Base-by-base conservation (phyloP, 1,140 invertebrate species). In the Sitophilus oryzae region DNA sequence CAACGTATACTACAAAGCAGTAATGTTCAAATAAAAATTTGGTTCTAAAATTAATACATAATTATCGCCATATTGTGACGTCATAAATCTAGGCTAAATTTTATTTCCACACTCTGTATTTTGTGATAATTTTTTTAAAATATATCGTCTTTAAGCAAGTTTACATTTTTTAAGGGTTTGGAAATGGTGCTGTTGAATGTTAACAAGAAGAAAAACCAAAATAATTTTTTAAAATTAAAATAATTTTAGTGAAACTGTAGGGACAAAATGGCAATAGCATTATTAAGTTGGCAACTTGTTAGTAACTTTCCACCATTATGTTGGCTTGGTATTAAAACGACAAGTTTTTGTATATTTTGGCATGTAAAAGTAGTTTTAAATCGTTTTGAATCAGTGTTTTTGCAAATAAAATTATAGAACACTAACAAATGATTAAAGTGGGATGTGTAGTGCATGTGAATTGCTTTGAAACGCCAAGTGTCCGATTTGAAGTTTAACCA, bases 231-330 rank as follows among this genome's bases (percentile, higher is more conserved):
- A 3, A 38, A 38, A 38, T 38, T 38, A 2, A 3, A 38, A 38
- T 1, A 14, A 38, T 16, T 38, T 14, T 5, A 38, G 18, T 6
- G n/a, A 5, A 14, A n/a, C 25, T 19, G 14, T 46, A 46, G 44
- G 14, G n/a, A 46, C 23, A 46, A 46, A 30, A 43, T 43, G 41
- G 41, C 20, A 21, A 21, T 10, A 5, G 9, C 16, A 35, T 3
- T 38, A 9, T 40, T n/a, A 49, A n/a, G 53, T 56, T 56, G 53
- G 53, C 15, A 43, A 34, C 25, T 1, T 8, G 23, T 50, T 48
- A 43, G 45, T 49, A 22, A 47, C 37, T 56, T 40, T 57, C 59
- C 60, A 56, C 60, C 60, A 62, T 62, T 62, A 61, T 62, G 57
- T 51, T 62, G 52, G 60, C 60, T 62, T 62, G 60, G 60, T 58